Evolutionary conservation across 2,797 vertebrate species (phyloP).

Genomic region (Nyctalus aviator): DNA sequence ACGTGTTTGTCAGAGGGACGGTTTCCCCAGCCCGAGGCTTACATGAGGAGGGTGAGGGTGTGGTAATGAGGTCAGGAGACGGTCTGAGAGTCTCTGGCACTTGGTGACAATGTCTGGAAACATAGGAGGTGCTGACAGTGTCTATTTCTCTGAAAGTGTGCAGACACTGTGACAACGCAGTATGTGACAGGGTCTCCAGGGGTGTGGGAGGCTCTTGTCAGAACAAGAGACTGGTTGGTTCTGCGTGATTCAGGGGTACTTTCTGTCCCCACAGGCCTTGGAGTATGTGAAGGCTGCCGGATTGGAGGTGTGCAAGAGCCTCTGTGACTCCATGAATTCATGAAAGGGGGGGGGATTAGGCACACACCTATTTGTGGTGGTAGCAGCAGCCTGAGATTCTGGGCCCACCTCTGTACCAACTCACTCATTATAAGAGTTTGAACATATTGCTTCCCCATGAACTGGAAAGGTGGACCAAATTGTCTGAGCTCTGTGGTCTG

Average conservation of each 20-base stretch:
- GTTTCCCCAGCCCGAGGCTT: neutral
- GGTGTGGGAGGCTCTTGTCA: neutral
- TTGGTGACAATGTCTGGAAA: neutral
- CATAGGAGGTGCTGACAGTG: accelerated
- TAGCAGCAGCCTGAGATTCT: neutral
- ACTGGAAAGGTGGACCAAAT: neutral
- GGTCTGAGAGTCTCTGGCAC: neutral
- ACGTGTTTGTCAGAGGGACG: neutral
- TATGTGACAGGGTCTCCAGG: neutral
- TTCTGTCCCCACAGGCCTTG: neutral
- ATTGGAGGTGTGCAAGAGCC: neutral
- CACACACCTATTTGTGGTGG: neutral
- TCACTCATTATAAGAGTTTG: neutral
- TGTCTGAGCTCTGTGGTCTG: neutral
- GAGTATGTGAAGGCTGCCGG: neutral
- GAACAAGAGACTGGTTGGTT: neutral
- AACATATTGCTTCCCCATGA: neutral
- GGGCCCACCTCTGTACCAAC: neutral
- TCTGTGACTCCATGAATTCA: neutral
- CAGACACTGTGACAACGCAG: neutral
- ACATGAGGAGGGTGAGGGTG: accelerated
- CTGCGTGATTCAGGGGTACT: accelerated
- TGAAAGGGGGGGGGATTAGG: neutral
- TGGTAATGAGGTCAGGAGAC: neutral
- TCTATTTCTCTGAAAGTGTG: neutral